Base-by-base conservation (phyloP, 2,888 invertebrate genomes). In the Zeuzera pyrina region DNA sequence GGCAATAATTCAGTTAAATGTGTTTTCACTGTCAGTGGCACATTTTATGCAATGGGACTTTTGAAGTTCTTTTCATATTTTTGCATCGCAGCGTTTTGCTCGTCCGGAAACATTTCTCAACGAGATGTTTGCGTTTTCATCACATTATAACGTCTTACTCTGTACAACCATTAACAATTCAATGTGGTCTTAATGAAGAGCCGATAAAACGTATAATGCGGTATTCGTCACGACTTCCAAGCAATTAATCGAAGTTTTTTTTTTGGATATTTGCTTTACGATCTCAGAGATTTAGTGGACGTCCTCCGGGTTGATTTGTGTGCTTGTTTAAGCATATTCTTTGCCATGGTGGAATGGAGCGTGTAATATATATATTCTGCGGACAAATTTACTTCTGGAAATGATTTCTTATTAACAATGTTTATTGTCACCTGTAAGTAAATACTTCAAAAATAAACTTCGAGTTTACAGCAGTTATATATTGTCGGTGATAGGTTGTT, bases 171-270 rank as follows among this genome's bases (percentile, higher is more conserved):
- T 81, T 79, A 78, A 79, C 69, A 68, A 68, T 76, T 74, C 79
- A 79, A 74, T 78, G 47, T 67, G 47, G 52, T 59, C 74, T 69
- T 77, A 79, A 79, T 81, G 74, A 77, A 69, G 71, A 77, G 60
- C 62, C 57, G 76, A 79, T 78, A 79, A 79, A 73, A 78, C 73
- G 69, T 77, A 73, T 74, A 79, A 70, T 65, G 73, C 65, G 63
- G 57, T 59, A 66, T 73, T 70, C 72, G 64, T 77, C 73, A 72
- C 63, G 62, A 59, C 57, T 56, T 57, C 54, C 44, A 52, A 44
- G 70, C 67, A 74, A 79, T 79, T 78, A 78, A 77, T 78, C 69
- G 61, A 43, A 46, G 43, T 56, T 59, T 59, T 63, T 63, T 66
- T 70, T 76, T 74, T 65, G 54, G 59, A 52, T 41, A 52, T 62